Conservation (phyloP, 2,797 vertebrate genomes). For the Gymnoscopelus microlampas region DNA sequence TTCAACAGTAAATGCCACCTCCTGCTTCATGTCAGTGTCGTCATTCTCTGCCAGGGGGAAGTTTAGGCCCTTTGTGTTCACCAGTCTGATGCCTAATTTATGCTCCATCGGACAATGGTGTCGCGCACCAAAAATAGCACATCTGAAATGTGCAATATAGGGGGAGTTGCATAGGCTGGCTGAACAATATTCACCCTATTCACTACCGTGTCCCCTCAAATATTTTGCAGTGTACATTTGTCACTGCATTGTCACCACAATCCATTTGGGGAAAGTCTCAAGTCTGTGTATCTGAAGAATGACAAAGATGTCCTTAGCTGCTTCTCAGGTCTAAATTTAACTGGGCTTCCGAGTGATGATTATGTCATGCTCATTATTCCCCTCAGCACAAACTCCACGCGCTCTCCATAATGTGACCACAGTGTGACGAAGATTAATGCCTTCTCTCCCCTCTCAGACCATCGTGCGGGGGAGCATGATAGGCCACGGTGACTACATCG, state of each 20-base stretch:
- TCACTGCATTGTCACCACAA: conserved; percentile 42
- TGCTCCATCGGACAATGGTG: conserved; percentile 1
- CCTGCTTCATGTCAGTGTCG: conserved; percentile 43
- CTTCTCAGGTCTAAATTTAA: conserved; percentile 72
- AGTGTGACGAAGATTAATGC: conserved; percentile 50
- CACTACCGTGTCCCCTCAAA: conserved; percentile 16
- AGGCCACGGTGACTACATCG: conserved; percentile 92
- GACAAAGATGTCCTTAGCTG: conserved; percentile 66
- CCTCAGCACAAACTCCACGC: conserved; percentile 40
- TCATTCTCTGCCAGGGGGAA: conserved; percentile 48
- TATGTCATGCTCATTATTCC: conserved; percentile 62
- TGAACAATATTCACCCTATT: conserved; percentile 2
- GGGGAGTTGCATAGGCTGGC: conserved; percentile 12
- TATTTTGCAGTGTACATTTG: conserved; percentile 41
- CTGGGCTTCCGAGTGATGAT: conserved; percentile 59
- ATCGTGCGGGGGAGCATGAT: conserved; percentile 94
- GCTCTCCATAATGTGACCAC: conserved; percentile 48
- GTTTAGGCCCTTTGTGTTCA: conserved; percentile 43
- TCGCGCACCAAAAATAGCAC: neutral
- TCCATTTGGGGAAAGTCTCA: conserved; percentile 44
- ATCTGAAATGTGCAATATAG: conserved; percentile 14
- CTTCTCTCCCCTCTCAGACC: conserved; percentile 81
- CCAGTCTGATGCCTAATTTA: neutral
- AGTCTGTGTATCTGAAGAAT: conserved; percentile 56
- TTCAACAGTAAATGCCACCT: conserved; percentile 32